Conservation (phyloP, 2,797 vertebrate species). For the Eulemur albifrons region DNA sequence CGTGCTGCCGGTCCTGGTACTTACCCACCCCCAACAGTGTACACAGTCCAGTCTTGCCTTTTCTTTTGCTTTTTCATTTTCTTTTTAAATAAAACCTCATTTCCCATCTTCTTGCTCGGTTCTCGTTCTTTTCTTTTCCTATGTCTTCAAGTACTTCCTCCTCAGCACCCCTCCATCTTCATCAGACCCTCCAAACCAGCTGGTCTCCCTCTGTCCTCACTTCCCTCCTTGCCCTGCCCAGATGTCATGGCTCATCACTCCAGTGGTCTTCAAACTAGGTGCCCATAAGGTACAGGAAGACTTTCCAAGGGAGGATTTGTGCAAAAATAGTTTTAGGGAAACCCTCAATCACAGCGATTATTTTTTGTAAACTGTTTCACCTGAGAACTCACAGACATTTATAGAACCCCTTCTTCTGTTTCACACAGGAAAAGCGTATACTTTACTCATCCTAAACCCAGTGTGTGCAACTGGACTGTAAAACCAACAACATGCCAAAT, state of each 20-base stretch:
- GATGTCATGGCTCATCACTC: not conserved
- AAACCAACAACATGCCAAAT: not conserved
- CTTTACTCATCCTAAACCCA: not conserved
- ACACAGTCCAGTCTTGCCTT: not conserved
- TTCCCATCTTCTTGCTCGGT: not conserved
- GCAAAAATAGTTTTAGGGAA: not conserved
- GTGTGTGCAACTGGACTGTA: not conserved
- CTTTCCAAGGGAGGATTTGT: not conserved
- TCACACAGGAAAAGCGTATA: not conserved
- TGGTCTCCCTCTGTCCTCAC: not conserved
- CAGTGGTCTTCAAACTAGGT: not conserved
- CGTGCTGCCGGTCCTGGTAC: not conserved
- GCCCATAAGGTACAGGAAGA: not conserved
- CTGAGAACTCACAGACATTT: not conserved
- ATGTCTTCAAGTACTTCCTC: not conserved
- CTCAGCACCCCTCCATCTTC: not conserved
- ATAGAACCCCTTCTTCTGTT: not conserved
- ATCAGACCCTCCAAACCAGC: not conserved
- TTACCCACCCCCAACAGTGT: not conserved
- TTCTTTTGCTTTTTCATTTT: not conserved
- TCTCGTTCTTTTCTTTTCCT: not conserved
- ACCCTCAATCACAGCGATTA: not conserved
- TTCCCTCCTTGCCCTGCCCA: not conserved
- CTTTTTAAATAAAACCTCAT: not conserved
- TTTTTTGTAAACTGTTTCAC: not conserved